These are phyloP conservation scores for Idaea aversata DNA, from an alignment of 2,888 invertebrate species.

Conservation along the genomic window DNA sequence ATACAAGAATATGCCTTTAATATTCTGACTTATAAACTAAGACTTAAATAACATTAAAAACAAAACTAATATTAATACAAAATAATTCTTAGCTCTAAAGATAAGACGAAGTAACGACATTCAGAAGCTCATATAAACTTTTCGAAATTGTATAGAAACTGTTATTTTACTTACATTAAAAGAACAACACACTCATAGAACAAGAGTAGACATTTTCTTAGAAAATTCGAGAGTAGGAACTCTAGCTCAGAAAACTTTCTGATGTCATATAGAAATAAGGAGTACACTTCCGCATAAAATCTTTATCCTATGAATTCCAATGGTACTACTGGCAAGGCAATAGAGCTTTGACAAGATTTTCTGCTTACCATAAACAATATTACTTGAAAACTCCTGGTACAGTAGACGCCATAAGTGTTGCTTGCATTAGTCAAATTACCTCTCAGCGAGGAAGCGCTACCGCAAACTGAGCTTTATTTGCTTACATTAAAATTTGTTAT, in stretches of 20 bases:
- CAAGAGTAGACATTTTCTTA: not conserved
- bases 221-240: not conserved
- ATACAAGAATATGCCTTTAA: not conserved
- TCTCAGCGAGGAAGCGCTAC: not conserved
- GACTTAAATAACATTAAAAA: not conserved
- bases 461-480: constrained; percentile 3
- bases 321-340: constrained; percentile 34
- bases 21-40: not conserved
- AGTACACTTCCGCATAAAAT: constrained; percentile 4
- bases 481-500: not conserved
- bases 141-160: not conserved
- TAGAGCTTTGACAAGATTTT: constrained; percentile 69
- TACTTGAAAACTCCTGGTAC: constrained; percentile 48
- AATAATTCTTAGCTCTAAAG: not conserved
- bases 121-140: not conserved
- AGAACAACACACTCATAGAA: not conserved
- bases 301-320: not conserved
- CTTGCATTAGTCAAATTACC: constrained; percentile 12
- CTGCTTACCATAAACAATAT: constrained; percentile 76
- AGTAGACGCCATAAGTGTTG: constrained; percentile 15
- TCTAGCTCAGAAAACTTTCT: not conserved
- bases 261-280: not conserved
- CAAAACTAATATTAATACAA: not conserved
- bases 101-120: constrained; percentile 6
- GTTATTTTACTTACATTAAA: not conserved